Percentiles rank a stretch among this genome's conserved stretches.
Evolutionary conservation across 2,113 vertebrate species (phyloP).

Genomic region (Cavia aperea): DNA sequence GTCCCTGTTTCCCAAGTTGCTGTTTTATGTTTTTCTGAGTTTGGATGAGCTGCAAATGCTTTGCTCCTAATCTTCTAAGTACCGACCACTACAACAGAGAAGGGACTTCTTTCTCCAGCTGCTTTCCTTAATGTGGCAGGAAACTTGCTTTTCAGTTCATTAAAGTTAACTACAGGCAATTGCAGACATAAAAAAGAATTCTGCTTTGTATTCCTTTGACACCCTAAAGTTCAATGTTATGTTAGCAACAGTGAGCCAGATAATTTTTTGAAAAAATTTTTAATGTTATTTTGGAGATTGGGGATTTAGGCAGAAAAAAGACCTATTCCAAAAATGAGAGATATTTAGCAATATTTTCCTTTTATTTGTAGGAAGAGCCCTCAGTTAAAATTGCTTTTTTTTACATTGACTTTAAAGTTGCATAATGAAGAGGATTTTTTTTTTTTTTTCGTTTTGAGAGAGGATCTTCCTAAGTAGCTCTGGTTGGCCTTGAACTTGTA

Average conservation of each 20-base stretch:
- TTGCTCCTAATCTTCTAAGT: constrained; percentile 65
- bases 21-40: constrained; percentile 51
- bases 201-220: constrained; percentile 47
- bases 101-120: constrained; percentile 57
- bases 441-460: background rate
- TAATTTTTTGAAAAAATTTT: background rate
- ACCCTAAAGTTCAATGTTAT: background rate
- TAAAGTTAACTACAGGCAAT: constrained; percentile 72
- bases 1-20: constrained; percentile 43
- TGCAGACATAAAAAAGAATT: constrained; percentile 59
- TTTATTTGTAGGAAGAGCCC: background rate
- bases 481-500: background rate
- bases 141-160: constrained; percentile 70
- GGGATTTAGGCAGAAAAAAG: background rate
- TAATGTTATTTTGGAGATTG: constrained; percentile 3
- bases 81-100: constrained; percentile 56
- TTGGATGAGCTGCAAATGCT: constrained; percentile 58
- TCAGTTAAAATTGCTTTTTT: background rate
- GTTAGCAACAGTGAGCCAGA: background rate
- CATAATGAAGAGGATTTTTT: background rate
- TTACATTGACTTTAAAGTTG: background rate
- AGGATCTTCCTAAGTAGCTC: background rate
- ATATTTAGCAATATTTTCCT: constrained; percentile 1
- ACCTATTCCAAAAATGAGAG: background rate
- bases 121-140: constrained; percentile 70